Percentiles rank a stretch among this genome's conserved stretches.
Conservation (phyloP, 2,888 invertebrate genomes). For the Nomada ruficornis region DNA sequence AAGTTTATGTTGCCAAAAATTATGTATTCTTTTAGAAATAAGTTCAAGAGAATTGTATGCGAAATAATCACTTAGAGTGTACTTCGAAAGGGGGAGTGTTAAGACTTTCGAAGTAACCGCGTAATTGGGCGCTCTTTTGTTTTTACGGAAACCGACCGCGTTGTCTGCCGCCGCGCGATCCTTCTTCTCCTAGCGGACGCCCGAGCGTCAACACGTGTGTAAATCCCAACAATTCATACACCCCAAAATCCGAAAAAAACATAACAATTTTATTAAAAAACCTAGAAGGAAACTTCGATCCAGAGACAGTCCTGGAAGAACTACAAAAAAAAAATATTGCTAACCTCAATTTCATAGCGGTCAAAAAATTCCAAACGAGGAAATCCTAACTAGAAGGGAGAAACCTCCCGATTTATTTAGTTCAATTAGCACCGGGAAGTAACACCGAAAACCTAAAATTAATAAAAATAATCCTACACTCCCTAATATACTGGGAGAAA, state of each 20-base stretch:
- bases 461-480: background rate
- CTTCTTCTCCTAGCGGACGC: too few relatives aligned
- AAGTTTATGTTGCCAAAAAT: background rate
- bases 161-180: too few relatives aligned
- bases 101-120: background rate
- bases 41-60: background rate
- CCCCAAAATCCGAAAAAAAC: background rate
- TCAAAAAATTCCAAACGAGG: background rate
- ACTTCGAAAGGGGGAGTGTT: slow-evolving; percentile 34
- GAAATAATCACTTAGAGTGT: slow-evolving; percentile 31
- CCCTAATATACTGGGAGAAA: background rate
- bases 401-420: background rate
- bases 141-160: background rate
- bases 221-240: background rate
- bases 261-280: background rate
- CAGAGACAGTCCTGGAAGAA: background rate
- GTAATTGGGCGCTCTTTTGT: background rate
- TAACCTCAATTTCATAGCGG: background rate
- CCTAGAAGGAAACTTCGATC: background rate
- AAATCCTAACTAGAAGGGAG: background rate
- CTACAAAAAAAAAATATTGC: background rate
- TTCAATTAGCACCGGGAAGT: background rate
- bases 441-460: background rate
- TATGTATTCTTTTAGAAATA: background rate
- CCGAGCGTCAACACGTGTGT: too few relatives aligned